These are phyloP conservation scores for Anorthoa munda DNA, from an alignment of 2,888 invertebrate species.

Conservation along the genomic window DNA sequence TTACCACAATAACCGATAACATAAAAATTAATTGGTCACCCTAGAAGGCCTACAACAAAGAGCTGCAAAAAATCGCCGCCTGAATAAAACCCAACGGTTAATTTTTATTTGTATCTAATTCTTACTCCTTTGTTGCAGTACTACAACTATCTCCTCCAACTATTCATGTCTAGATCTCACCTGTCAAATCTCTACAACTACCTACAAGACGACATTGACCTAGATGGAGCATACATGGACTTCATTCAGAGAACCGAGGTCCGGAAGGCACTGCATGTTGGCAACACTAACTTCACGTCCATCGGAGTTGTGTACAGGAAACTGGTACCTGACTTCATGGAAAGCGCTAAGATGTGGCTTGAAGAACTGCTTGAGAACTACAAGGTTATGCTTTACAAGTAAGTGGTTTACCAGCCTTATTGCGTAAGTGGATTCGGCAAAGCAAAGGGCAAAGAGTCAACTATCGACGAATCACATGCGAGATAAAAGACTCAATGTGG, in stretches of 20 bases:
- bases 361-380: conserved; percentile 90
- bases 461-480: no score
- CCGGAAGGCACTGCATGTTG: conserved; percentile 89
- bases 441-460: no score
- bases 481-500: no score
- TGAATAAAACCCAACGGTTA: not conserved
- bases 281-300: conserved; percentile 87
- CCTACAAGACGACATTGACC: conserved; percentile 81
- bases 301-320: conserved; percentile 88
- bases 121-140: conserved; percentile 79
- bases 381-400: conserved; percentile 92
- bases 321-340: conserved; percentile 90
- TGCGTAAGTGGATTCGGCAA: no score
- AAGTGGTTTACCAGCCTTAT: conserved; percentile 66
- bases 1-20: no score
- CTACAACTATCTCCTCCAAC: conserved; percentile 86
- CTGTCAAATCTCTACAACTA: conserved; percentile 89
- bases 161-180: conserved; percentile 85
- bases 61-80: no score
- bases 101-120: not conserved
- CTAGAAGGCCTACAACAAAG: not conserved
- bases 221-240: conserved; percentile 84
- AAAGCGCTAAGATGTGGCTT: conserved; percentile 90
- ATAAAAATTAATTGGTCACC: no score
- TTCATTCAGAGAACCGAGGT: conserved; percentile 86